phyloP scores from a whole-genome alignment of 2,113 vertebrate species.

The Cynocephalus volans region DNA sequence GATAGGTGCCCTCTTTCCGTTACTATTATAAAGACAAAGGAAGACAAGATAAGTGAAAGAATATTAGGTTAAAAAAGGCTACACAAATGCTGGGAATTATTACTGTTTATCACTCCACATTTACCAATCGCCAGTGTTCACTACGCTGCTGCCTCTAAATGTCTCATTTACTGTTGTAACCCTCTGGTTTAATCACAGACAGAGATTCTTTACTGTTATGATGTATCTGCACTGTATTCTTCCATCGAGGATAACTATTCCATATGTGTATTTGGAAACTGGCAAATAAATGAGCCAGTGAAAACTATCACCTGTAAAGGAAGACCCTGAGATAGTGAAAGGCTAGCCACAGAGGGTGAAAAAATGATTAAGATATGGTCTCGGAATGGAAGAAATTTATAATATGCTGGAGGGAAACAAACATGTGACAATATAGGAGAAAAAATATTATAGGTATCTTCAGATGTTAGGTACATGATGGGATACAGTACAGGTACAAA shows the following conservation, averaged over 20 bases:
- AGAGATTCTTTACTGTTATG: background rate
- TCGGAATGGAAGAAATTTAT: background rate
- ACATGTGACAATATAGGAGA: background rate
- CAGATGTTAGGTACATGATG: background rate
- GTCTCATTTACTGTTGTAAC: background rate
- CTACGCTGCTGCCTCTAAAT: background rate
- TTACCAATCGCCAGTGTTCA: background rate
- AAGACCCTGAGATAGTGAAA: background rate
- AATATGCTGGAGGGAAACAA: background rate
- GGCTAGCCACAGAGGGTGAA: background rate
- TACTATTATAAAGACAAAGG: conserved; percentile 20
- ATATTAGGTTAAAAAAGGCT: background rate
- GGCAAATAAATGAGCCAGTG: background rate
- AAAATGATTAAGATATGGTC: background rate
- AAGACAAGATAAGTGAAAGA: background rate
- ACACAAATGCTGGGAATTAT: background rate
- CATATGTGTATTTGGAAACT: background rate
- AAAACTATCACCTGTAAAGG: background rate
- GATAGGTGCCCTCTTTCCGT: background rate
- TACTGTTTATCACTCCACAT: background rate
- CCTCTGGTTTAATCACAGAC: background rate
- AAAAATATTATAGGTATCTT: background rate
- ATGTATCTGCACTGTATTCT: background rate
- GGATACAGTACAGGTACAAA: background rate
- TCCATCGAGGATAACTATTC: background rate